Base-by-base conservation (phyloP, 2,888 invertebrate species). In the Nysson spinosus region DNA sequence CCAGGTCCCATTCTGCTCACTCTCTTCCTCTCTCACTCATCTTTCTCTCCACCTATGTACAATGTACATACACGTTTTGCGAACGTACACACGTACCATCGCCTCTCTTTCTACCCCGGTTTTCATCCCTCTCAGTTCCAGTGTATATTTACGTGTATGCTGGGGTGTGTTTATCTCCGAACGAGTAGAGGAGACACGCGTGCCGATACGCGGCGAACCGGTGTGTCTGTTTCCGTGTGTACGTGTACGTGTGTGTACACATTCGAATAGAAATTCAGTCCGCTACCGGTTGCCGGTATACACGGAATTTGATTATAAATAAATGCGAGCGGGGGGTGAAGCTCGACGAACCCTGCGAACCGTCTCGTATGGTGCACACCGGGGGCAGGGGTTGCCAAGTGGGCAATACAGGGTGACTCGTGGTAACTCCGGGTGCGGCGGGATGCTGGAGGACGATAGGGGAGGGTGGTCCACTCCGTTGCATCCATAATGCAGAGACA, bases 271-370 rank as follows among this genome's bases (percentile, higher is more conserved):
- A 84, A 82, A 85, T 84, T 84, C 84, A 81, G 83, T 80, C 77
- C 78, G 80, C 75, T 76, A 77, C 76, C 79, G 77, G 78, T 72
- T 75, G 76, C 80, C 78, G 72, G 80, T 81, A 82, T 81, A 83
- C 81, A 80, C 78, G 79, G 78, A 86, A 87, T 87, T 86, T 85
- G 85, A 87, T 86, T 87, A 86, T 86, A 86, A 85, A 87, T 86
- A 85, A 85, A 86, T 86, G 83, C 81, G 79, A 77, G 79, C 75
- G 78, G 78, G n/a, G 66, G 67, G 55, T 69, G 75, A 54, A 69
- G 76, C 66, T 54, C 66, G 49, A 64, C 58, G 34, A 64, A 51
- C 47, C 66, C 73, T 64, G 69, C 76, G 72, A 75, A 69, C 78
- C 78, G 75, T 79, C 76, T 75, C 70, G 72, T 68, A 72, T 72